Evolutionary conservation across 2,888 invertebrate species (phyloP).

Genomic region (Scaptodrosophila latifasciaeformis): DNA sequence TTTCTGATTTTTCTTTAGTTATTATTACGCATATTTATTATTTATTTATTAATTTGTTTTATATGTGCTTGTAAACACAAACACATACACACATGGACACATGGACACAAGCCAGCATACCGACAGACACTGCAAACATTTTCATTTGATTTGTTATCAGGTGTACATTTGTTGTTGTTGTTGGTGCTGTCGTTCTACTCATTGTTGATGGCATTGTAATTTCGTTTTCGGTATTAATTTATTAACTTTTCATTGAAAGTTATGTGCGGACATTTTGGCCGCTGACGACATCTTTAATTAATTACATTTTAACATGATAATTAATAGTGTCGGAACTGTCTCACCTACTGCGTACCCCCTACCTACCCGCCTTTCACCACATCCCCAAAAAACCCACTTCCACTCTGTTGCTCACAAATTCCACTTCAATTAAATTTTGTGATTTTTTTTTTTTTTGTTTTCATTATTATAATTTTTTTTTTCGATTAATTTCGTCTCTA

Average conservation of each 20-base stretch:
- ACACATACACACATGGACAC: slow-evolving; percentile 13
- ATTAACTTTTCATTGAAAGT: slow-evolving; percentile 67
- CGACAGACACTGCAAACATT: slow-evolving; percentile 31
- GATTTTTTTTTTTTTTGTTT: too few relatives aligned
- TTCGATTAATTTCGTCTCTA: too few relatives aligned
- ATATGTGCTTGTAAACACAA: slow-evolving; percentile 32
- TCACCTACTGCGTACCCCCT: too few relatives aligned
- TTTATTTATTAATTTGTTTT: slow-evolving; percentile 61
- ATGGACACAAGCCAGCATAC: slow-evolving; percentile 3
- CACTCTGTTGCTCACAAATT: too few relatives aligned
- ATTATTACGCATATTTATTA: slow-evolving; percentile 56
- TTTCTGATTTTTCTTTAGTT: slow-evolving; percentile 60
- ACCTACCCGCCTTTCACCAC: too few relatives aligned
- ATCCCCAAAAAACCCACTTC: too few relatives aligned
- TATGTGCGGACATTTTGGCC: slow-evolving; percentile 50
- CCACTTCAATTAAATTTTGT: too few relatives aligned
- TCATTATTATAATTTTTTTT: too few relatives aligned
- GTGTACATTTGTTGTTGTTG: slow-evolving; percentile 23
- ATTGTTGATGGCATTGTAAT: slow-evolving; percentile 58
- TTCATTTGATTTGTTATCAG: slow-evolving; percentile 61
- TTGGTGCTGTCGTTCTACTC: slow-evolving; percentile 31
- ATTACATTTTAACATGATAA: slow-evolving; percentile 67
- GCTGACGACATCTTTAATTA: slow-evolving; percentile 63
- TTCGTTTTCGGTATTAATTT: slow-evolving; percentile 64
- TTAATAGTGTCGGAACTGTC: slow-evolving; percentile 60